Conservation (phyloP, 2,888 invertebrate species). For the Metallyticus violacea region DNA sequence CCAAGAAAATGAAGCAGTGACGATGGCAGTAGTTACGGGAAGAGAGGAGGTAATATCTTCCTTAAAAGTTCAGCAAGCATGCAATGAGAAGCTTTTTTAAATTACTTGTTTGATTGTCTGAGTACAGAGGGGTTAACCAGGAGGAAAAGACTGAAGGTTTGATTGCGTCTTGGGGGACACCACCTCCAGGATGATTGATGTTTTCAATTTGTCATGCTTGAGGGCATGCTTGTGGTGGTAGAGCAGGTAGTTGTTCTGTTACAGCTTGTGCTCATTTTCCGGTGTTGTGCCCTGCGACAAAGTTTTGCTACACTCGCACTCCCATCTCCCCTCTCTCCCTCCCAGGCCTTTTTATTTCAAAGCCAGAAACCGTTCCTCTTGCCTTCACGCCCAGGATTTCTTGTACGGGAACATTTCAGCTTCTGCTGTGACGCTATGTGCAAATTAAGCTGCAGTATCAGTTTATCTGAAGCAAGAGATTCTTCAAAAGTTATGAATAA, state of each 20-base stretch:
- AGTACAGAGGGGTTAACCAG: neutral
- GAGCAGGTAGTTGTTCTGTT: neutral
- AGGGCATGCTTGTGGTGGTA: slow-evolving; percentile 4
- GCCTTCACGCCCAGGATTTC: neutral
- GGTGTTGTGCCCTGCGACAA: neutral
- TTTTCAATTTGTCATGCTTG: slow-evolving; percentile 14
- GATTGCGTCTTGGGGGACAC: neutral
- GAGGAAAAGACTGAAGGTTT: neutral
- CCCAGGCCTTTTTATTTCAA: neutral
- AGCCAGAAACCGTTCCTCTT: neutral
- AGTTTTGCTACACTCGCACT: neutral
- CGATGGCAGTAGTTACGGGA: too few species aligned
- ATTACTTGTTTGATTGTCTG: neutral
- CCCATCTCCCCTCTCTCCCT: neutral
- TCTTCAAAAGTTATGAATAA: too few species aligned
- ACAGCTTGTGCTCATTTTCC: slow-evolving; percentile 1
- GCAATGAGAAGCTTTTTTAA: neutral
- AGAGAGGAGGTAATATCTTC: neutral
- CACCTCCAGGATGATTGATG: slow-evolving; percentile 2
- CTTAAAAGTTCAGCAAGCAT: neutral
- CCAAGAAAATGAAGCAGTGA: too few species aligned
- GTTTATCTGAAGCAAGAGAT: neutral
- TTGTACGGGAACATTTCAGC: neutral
- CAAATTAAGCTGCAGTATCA: neutral
- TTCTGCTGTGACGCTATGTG: neutral